A percentile compares a stretch with the other conserved stretches of the same genome.
These are phyloP conservation scores for Gastracanthus pulcherrimus DNA, from an alignment of 2,888 invertebrate species.

Conservation along the genomic window DNA sequence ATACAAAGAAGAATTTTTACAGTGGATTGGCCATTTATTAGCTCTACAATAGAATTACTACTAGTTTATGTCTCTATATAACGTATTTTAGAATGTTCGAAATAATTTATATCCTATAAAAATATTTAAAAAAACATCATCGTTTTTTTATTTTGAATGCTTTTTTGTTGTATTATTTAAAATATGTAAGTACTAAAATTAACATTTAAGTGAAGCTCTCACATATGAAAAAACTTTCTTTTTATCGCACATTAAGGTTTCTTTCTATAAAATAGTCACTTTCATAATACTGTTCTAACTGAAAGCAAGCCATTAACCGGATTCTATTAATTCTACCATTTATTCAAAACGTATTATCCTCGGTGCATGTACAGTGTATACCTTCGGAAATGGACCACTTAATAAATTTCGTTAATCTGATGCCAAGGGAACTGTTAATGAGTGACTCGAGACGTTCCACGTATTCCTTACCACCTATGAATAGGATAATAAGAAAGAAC, in stretches of 20 bases:
- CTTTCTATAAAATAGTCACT: not conserved
- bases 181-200: too few species aligned
- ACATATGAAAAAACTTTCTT: not conserved
- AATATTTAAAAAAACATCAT: too few species aligned
- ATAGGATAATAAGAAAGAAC: not conserved
- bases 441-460: not conserved
- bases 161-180: too few species aligned
- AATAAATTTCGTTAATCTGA: slow-evolving; percentile 18
- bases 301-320: not conserved
- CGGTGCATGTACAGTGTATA: not conserved
- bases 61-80: too few species aligned
- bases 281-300: not conserved
- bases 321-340: not conserved
- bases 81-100: too few species aligned
- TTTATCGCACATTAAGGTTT: not conserved
- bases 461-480: not conserved
- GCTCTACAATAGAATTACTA: too few species aligned
- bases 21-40: not conserved
- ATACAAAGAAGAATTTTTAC: not conserved
- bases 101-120: too few species aligned
- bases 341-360: not conserved
- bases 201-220: not conserved
- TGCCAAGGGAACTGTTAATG: not conserved
- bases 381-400: not conserved
- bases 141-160: too few species aligned